phyloP scores from a whole-genome alignment of 2,888 invertebrate genomes.

The Dendrolimus houi region DNA sequence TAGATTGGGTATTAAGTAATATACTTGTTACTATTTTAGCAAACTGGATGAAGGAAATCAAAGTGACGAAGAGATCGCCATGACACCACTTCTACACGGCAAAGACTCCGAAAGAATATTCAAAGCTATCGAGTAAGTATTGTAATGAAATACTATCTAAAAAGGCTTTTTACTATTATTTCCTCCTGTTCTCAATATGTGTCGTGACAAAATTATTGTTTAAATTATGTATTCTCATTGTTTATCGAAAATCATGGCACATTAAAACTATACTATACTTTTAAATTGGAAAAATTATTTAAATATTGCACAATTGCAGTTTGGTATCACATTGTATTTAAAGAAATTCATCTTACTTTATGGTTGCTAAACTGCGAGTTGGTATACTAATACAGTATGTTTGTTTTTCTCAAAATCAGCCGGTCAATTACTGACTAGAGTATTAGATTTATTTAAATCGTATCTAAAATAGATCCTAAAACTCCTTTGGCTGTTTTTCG shows the following conservation, averaged over 20 bases:
- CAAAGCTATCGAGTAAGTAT: constrained; percentile 82
- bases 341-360: not conserved
- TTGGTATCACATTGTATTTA: too few relatives aligned
- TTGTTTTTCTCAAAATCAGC: too few relatives aligned
- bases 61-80: constrained; percentile 85
- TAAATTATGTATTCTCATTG: constrained; percentile 16
- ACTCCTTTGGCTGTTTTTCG: too few relatives aligned
- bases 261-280: constrained; percentile 42
- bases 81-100: constrained; percentile 81
- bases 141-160: not conserved
- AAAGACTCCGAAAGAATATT: constrained; percentile 79
- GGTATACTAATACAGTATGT: too few relatives aligned
- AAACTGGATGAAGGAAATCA: constrained; percentile 57
- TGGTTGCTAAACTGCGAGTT: too few relatives aligned
- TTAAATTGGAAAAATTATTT: not conserved
- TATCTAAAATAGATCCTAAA: too few relatives aligned
- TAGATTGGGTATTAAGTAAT: too few relatives aligned
- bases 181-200: constrained; percentile 9
- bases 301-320: constrained; percentile 30
- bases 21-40: constrained; percentile 19
- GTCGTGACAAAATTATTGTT: constrained; percentile 25
- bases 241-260: constrained; percentile 50
- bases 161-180: constrained; percentile 15
- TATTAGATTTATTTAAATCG: too few relatives aligned
- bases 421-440: too few relatives aligned